These are phyloP conservation scores for Ostrea denselamellosa DNA, from an alignment of 1,140 invertebrate genomes.

Conservation along the genomic window DNA sequence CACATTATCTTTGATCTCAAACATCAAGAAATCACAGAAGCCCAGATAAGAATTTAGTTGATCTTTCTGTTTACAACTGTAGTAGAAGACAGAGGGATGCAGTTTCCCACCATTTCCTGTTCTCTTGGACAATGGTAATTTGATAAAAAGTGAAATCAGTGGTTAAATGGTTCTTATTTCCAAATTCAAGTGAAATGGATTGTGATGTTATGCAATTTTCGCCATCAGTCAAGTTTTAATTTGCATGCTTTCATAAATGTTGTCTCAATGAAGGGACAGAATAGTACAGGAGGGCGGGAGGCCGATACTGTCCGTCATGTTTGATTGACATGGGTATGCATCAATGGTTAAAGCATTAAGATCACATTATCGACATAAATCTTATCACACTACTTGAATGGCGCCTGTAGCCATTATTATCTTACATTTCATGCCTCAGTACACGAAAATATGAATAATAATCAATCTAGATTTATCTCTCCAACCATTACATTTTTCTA, in stretches of 20 bases:
- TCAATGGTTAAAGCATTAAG: constrained; percentile 38
- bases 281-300: neutral
- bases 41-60: neutral
- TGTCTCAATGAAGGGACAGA: neutral
- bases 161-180: constrained; percentile 13
- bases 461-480: constrained; percentile 45
- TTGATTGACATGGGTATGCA: constrained; percentile 18
- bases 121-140: neutral
- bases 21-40: neutral
- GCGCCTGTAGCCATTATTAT: constrained; percentile 43
- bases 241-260: neutral
- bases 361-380: constrained; percentile 48
- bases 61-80: neutral
- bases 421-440: constrained; percentile 45
- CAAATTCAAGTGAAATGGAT: constrained; percentile 8
- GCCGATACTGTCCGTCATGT: neutral
- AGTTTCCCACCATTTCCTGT: constrained; percentile 4
- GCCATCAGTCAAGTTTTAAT: neutral
- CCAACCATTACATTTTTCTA: constrained; percentile 31
- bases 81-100: neutral
- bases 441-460: constrained; percentile 45
- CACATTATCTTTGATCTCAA: neutral
- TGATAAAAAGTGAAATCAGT: neutral
- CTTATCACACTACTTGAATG: constrained; percentile 44
- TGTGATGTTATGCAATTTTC: constrained; percentile 35